These are phyloP conservation scores for Caradrina kadenii DNA, from an alignment of 2,888 invertebrate species.

Conservation along the genomic window DNA sequence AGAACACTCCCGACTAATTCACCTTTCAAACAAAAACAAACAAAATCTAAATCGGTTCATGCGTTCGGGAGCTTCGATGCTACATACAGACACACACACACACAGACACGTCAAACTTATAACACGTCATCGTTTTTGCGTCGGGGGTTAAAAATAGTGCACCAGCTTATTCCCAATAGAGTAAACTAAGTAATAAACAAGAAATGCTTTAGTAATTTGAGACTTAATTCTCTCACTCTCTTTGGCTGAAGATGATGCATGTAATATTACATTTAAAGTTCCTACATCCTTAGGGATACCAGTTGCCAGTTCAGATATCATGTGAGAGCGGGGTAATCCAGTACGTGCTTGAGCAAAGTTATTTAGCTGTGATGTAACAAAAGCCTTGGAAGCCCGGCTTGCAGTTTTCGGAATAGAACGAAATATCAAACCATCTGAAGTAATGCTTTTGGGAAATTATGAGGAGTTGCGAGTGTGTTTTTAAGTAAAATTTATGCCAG, in stretches of 20 bases:
- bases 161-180: background rate
- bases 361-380: slow-evolving; percentile 48
- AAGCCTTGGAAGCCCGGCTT: slow-evolving; percentile 35
- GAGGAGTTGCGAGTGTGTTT: slow-evolving; percentile 7
- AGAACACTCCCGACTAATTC: no score
- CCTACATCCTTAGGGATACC: slow-evolving; percentile 40
- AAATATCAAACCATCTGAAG: slow-evolving; percentile 38
- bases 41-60: no score
- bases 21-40: no score
- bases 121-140: no score
- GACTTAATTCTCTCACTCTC: background rate
- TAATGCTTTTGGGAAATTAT: slow-evolving; percentile 53
- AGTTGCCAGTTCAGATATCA: slow-evolving; percentile 38
- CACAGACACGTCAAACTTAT: no score
- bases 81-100: no score
- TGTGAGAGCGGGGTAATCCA: slow-evolving; percentile 38
- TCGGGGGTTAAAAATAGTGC: no score
- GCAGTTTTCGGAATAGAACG: slow-evolving; percentile 49
- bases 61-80: no score
- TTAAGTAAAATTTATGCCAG: slow-evolving; percentile 4
- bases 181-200: background rate
- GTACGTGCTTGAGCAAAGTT: slow-evolving; percentile 51
- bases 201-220: slow-evolving; percentile 29
- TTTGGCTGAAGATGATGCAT: slow-evolving; percentile 19
- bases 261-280: slow-evolving; percentile 42